Evolutionary conservation across 2,888 invertebrate species (phyloP), one percentile per base, ranked within the genome.

Genomic region (Microplitis deprimator): DNA sequence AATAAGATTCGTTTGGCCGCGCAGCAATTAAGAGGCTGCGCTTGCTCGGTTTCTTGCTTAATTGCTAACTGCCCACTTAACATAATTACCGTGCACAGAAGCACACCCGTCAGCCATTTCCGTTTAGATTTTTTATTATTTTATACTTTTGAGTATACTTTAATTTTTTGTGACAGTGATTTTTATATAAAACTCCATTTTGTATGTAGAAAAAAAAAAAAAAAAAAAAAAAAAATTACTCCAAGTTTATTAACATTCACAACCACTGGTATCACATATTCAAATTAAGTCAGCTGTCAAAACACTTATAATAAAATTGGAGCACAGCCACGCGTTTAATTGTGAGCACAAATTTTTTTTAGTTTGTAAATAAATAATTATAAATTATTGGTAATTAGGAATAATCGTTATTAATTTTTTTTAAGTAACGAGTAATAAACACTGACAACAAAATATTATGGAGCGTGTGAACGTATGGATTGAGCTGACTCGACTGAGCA

Each of bases 11-110:
- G 68, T 68, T 75, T 64, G 61, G 40, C 73, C 78, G 79, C 76
- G 76, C 78, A 78, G 82, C 86, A 86, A 86, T 86, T 87, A 87
- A 85, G 84, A 81, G 84, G 83, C 84, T 84, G 83, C 84, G 81
- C 79, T 70, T 73, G 80, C 82, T 85, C 82, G 80, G 84, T 85
- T 86, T 84, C 85, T 85, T 77, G 84, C 84, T 87, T 87, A 86
- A 87, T 88, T 86, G 84, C 86, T 88, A 87, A 87, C 88, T 88
- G 87, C 83, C 84, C 87, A 86, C 86, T 88, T 85, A 85, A 86
- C 86, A 85, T 88, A 88, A 87, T 87, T 87, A 81, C 85, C 84
- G 82, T 83, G 82, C 85, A 82, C 83, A 86, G 84, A 81, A 84
- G 85, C 86, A 81, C 82, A 81, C 82, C 82, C 82, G 84, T 78